Conservation (phyloP, 2,797 vertebrate genomes). For the Siniperca undulata region DNA sequence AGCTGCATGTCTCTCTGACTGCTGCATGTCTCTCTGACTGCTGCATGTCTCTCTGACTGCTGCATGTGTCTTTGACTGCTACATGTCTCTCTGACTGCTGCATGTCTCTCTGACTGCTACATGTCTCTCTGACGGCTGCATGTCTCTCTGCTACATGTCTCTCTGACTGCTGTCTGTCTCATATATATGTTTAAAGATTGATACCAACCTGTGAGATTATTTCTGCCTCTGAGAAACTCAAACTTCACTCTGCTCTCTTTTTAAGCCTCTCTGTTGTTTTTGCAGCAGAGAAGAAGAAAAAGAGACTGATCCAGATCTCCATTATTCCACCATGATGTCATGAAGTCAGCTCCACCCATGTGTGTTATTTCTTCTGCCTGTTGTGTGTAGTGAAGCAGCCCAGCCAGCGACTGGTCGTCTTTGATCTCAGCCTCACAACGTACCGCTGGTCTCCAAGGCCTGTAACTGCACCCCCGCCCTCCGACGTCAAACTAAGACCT, state of each 20-base stretch:
- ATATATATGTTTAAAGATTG: not conserved
- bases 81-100: too few relatives aligned
- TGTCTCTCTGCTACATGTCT: too few relatives aligned
- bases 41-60: too few relatives aligned
- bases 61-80: too few relatives aligned
- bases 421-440: conserved; percentile 57
- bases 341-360: conserved; percentile 51
- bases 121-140: too few relatives aligned
- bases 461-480: conserved; percentile 35
- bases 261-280: conserved; percentile 27
- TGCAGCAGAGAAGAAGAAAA: conserved; percentile 15
- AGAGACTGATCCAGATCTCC: conserved; percentile 27
- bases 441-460: conserved; percentile 25
- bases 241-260: not conserved
- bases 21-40: too few relatives aligned
- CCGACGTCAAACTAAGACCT: conserved; percentile 46
- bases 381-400: conserved; percentile 26
- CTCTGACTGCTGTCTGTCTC: not conserved
- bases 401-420: conserved; percentile 26
- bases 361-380: conserved; percentile 53
- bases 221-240: not conserved
- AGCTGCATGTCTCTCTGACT: too few relatives aligned
- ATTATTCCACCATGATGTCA: conserved; percentile 47
- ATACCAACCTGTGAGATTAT: not conserved
- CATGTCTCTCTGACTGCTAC: too few relatives aligned